phyloP scores from a whole-genome alignment of 1,140 invertebrate genomes.

The Ceratitis capitata region DNA sequence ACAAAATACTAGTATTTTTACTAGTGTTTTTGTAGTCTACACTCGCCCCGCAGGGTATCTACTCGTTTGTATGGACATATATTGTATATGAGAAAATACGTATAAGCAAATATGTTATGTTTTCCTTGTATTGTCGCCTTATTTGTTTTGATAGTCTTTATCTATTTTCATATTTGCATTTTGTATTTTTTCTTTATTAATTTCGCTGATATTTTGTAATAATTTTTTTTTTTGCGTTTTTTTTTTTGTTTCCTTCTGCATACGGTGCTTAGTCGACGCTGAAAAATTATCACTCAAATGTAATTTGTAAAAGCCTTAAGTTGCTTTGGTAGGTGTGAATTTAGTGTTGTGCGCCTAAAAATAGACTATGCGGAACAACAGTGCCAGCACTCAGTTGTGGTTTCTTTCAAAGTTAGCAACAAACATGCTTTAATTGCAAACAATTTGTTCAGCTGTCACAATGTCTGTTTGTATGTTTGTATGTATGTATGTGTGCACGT shows the following conservation, averaged over 20 bases:
- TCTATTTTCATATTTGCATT: neutral
- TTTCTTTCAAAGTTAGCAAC: constrained; percentile 29
- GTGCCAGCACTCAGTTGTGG: neutral
- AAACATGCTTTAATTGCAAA: constrained; percentile 38
- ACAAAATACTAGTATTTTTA: too few relatives aligned
- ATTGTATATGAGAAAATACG: too few relatives aligned
- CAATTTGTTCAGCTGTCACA: constrained; percentile 42
- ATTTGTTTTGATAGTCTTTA: too few relatives aligned
- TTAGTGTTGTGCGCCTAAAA: neutral
- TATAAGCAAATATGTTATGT: too few relatives aligned
- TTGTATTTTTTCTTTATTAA: neutral
- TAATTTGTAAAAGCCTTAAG: constrained; percentile 38
- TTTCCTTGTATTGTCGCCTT: too few relatives aligned
- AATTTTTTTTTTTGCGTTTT: neutral
- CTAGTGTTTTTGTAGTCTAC: too few relatives aligned
- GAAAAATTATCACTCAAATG: constrained; percentile 41
- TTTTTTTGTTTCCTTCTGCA: neutral
- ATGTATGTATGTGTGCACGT: too few relatives aligned
- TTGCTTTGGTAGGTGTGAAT: constrained; percentile 25
- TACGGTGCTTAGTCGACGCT: neutral
- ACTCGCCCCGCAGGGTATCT: too few relatives aligned
- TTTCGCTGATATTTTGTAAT: too few relatives aligned
- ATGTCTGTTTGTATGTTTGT: constrained; percentile 33
- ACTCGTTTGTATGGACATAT: too few relatives aligned
- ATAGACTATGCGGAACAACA: neutral